Percentiles rank a stretch among this genome's conserved stretches.
These are phyloP conservation scores for Pogonophryne albipinna DNA, from an alignment of 2,797 vertebrate genomes.

Conservation along the genomic window DNA sequence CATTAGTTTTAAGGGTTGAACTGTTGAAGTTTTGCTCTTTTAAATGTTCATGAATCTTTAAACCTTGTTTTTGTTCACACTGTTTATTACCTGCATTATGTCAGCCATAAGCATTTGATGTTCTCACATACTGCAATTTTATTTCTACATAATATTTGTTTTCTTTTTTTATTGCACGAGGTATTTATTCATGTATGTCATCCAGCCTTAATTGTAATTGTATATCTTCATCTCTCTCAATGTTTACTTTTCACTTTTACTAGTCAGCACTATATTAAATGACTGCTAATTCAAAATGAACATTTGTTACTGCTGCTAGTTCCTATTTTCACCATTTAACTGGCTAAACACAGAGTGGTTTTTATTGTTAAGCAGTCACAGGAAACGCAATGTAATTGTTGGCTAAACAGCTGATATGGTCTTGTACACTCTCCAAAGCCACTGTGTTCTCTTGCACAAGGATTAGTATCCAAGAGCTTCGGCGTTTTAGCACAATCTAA, in stretches of 20 bases:
- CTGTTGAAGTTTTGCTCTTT: constrained; percentile 13
- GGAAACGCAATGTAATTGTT: neutral
- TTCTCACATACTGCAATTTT: neutral
- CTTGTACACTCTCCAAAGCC: neutral
- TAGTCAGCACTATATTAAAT: neutral
- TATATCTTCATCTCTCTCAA: neutral
- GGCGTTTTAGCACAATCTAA: constrained; percentile 29
- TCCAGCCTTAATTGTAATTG: neutral
- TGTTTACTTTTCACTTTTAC: neutral
- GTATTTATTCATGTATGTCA: neutral
- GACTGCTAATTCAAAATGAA: constrained; percentile 1
- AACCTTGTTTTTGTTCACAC: neutral
- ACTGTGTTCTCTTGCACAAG: constrained; percentile 5
- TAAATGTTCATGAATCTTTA: neutral
- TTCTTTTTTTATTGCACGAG: neutral
- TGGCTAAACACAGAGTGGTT: neutral
- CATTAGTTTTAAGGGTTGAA: constrained; percentile 20
- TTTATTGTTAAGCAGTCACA: neutral
- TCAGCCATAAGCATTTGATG: neutral
- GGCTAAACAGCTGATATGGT: no score
- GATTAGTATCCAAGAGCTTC: constrained; percentile 25
- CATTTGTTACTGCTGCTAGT: neutral
- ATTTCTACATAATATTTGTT: neutral
- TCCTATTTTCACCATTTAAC: constrained; percentile 11
- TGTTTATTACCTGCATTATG: neutral